Percentiles rank a stretch among this genome's conserved stretches.
These are phyloP conservation scores for Scaptodrosophila latifasciaeformis DNA, from an alignment of 2,888 invertebrate species.

Conservation along the genomic window DNA sequence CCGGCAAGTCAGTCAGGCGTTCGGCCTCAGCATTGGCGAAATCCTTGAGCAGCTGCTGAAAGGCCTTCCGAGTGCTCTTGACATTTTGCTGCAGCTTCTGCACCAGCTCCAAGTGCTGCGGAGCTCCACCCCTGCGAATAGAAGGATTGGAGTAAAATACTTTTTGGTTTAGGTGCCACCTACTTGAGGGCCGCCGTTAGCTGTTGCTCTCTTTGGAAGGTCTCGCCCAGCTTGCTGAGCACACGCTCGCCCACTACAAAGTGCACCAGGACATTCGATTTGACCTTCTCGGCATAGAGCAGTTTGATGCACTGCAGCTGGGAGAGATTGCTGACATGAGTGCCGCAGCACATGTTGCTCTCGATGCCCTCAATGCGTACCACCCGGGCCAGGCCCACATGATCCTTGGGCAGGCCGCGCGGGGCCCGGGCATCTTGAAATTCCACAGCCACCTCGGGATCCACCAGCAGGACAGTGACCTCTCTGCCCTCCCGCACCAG, in stretches of 20 bases:
- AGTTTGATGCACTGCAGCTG: constrained; percentile 82
- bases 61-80: constrained; percentile 80
- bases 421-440: constrained; percentile 69
- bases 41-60: constrained; percentile 81
- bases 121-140: constrained; percentile 80
- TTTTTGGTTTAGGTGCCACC: constrained; percentile 45
- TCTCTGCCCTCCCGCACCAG: constrained; percentile 79
- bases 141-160: background rate
- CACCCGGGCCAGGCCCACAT: constrained; percentile 84
- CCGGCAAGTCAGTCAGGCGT: constrained; percentile 77
- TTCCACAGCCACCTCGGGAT: constrained; percentile 78
- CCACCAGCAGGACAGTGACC: constrained; percentile 79
- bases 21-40: constrained; percentile 82
- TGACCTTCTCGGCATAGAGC: constrained; percentile 83
- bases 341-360: constrained; percentile 91
- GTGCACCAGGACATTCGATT: constrained; percentile 79
- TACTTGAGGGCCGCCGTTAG: constrained; percentile 84
- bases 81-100: constrained; percentile 84
- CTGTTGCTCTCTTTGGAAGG: constrained; percentile 81
- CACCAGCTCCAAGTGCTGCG: constrained; percentile 82
- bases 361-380: constrained; percentile 86
- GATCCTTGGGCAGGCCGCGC: constrained; percentile 87
- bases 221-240: constrained; percentile 78
- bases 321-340: constrained; percentile 85
- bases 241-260: constrained; percentile 86